Evolutionary conservation across 2,113 vertebrate species (phyloP).

Genomic region (Campylorhamphus procurvoides): DNA sequence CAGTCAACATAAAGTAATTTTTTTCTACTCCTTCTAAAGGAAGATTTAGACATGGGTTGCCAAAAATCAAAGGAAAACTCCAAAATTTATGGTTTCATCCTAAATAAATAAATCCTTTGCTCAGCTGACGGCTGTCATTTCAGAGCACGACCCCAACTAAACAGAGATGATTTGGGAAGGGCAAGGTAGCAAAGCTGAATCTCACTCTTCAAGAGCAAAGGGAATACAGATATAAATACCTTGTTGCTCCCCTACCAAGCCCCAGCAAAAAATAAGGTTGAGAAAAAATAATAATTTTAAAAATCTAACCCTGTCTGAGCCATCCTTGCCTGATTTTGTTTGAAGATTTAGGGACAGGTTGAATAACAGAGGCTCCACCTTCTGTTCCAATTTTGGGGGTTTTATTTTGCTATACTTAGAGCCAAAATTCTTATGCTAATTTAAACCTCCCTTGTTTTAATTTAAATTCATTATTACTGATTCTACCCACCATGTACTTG

Average conservation of each 20-base stretch:
- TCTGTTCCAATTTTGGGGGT: background rate
- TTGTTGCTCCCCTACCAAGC: background rate
- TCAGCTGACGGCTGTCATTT: background rate
- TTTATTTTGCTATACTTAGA: slow-evolving; percentile 39
- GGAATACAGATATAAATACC: background rate
- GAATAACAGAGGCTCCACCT: slow-evolving; percentile 26
- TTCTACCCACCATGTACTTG: slow-evolving; percentile 32
- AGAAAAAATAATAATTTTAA: too few species aligned
- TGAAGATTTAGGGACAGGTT: slow-evolving; percentile 12
- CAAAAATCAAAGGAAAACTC: background rate
- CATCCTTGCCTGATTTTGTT: background rate
- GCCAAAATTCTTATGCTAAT: slow-evolving; percentile 46
- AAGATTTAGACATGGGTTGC: background rate
- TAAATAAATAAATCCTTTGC: background rate
- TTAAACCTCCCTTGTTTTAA: slow-evolving; percentile 64
- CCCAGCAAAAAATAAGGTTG: background rate
- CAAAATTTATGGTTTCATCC: background rate
- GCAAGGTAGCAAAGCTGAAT: background rate
- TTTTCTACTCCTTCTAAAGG: background rate
- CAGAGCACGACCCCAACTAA: background rate
- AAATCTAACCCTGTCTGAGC: background rate
- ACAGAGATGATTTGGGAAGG: background rate
- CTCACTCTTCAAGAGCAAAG: background rate
- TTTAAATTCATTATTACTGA: slow-evolving; percentile 53
- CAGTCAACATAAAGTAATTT: background rate